Evolutionary conservation across 2,113 vertebrate genomes (phyloP).

Genomic region (Oncorhynchus mykiss): DNA sequence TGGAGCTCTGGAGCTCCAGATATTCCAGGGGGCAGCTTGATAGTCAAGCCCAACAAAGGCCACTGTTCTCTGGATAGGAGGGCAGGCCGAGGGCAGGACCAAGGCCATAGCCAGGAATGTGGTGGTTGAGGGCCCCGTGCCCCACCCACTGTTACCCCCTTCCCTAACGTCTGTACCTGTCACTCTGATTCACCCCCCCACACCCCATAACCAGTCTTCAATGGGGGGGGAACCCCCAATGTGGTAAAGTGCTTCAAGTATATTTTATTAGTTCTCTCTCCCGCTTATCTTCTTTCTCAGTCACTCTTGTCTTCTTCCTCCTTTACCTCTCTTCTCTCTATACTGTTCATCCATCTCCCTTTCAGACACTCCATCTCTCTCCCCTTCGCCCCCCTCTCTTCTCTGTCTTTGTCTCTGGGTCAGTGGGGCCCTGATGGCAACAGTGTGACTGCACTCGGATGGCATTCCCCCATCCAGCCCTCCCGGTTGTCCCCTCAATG

Average conservation of each 20-base stretch:
- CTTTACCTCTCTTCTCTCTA: not conserved
- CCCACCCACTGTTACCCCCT: not conserved
- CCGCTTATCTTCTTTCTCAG: not conserved
- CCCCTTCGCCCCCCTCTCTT: not conserved
- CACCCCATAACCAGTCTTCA: not conserved
- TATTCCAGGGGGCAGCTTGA: conserved; percentile 1
- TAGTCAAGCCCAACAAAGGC: conserved; percentile 6
- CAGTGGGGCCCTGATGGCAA: conserved; percentile 51
- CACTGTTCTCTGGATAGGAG: conserved; percentile 5
- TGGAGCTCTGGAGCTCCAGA: not conserved
- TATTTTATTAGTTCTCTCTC: not conserved
- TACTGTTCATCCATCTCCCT: not conserved
- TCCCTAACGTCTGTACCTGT: not conserved
- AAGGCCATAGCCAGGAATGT: not conserved
- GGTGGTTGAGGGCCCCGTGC: not conserved
- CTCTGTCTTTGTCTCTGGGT: conserved; percentile 17
- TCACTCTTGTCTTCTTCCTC: not conserved
- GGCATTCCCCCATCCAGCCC: conserved; percentile 55
- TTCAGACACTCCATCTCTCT: not conserved
- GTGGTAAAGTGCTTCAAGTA: too few relatives aligned
- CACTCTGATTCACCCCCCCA: not conserved
- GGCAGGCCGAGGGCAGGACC: not conserved
- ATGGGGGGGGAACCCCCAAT: too few relatives aligned
- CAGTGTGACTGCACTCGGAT: conserved; percentile 65
- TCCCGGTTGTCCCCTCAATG: conserved; percentile 55